A percentile compares a stretch with the other conserved stretches of the same genome.
Conservation (phyloP, 2,888 invertebrate genomes). For the Pseudococcus viburni region DNA sequence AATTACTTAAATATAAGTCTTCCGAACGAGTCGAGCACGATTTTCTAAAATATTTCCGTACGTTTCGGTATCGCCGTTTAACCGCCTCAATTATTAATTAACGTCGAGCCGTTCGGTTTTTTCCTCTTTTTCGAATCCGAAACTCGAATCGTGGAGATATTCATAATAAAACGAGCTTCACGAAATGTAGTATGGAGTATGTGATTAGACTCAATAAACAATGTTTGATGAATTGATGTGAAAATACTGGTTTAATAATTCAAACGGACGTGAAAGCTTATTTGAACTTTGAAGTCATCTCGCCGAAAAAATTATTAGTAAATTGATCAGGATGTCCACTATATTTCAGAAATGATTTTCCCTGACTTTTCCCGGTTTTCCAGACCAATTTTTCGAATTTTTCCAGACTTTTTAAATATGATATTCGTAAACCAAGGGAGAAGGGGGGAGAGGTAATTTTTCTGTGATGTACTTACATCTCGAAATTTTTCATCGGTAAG, state of each 20-base stretch:
- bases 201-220: background rate
- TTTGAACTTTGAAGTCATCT: too few species aligned
- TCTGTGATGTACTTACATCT: too few species aligned
- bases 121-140: background rate
- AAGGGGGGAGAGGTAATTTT: too few species aligned
- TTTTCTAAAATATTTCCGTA: conserved; percentile 19
- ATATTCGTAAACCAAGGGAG: too few species aligned
- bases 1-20: conserved; percentile 18
- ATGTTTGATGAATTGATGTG: background rate
- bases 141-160: background rate
- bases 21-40: background rate
- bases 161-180: background rate
- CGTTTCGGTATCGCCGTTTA: background rate
- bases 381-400: too few species aligned
- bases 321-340: too few species aligned
- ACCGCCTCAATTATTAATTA: conserved; percentile 8
- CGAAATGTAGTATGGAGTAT: background rate
- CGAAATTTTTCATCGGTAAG: too few species aligned
- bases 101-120: background rate
- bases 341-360: too few species aligned
- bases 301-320: too few species aligned
- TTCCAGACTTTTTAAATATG: too few species aligned
- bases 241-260: conserved; percentile 14
- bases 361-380: too few species aligned
- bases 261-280: too few species aligned